phyloP scores from a whole-genome alignment of 2,888 invertebrate species.

The Dysmachus trigonus region DNA sequence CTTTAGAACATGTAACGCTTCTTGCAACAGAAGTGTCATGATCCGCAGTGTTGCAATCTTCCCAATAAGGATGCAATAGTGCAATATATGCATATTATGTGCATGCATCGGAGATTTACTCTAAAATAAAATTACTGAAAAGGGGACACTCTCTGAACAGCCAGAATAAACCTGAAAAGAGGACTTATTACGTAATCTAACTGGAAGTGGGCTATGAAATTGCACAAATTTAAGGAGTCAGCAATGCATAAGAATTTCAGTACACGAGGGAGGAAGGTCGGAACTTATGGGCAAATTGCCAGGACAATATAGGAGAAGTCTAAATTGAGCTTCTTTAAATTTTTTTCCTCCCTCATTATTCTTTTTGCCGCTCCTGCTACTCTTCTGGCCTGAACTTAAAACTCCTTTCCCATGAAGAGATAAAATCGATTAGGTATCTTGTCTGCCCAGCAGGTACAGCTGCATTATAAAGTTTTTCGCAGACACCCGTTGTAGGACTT shows the following conservation, averaged over 20 bases:
- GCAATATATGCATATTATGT: background rate
- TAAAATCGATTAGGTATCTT: slow-evolving; percentile 42
- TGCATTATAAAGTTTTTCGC: slow-evolving; percentile 37
- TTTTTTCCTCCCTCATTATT: slow-evolving; percentile 14
- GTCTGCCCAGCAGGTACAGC: slow-evolving; percentile 28
- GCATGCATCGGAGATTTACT: background rate
- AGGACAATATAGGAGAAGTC: slow-evolving; percentile 3
- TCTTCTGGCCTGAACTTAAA: background rate
- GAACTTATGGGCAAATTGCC: slow-evolving; percentile 14
- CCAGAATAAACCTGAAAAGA: background rate
- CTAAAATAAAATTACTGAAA: background rate
- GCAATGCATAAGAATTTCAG: slow-evolving; percentile 37
- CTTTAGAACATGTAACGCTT: background rate
- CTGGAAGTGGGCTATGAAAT: slow-evolving; percentile 37
- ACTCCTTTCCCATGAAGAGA: background rate
- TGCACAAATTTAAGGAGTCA: slow-evolving; percentile 17
- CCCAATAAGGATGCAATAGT: background rate
- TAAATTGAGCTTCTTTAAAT: slow-evolving; percentile 21
- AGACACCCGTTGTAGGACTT: slow-evolving; percentile 2
- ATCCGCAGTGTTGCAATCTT: background rate
- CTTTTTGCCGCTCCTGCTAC: background rate
- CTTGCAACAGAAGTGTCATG: background rate
- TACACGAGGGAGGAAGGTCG: background rate
- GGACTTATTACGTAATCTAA: slow-evolving; percentile 19
- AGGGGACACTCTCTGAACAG: background rate